Conservation (phyloP, 1,140 invertebrate genomes). For the Leptopilina boulardi region DNA sequence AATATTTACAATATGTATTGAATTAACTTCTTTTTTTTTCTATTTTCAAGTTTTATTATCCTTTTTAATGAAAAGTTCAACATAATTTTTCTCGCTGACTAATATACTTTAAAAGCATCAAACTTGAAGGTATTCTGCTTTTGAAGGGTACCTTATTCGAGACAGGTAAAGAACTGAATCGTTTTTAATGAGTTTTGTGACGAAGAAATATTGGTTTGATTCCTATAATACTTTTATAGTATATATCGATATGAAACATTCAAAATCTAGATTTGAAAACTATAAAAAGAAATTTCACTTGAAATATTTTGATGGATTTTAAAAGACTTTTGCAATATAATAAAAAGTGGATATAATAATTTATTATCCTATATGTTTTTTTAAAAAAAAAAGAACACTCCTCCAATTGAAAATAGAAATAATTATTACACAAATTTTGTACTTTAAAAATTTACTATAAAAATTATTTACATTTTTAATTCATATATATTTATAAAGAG, state of each 20-base stretch:
- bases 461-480: too few relatives aligned
- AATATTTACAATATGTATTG: too few relatives aligned
- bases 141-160: background rate
- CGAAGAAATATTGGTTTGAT: background rate
- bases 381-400: background rate
- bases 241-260: background rate
- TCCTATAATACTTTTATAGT: background rate
- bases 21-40: too few relatives aligned
- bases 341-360: background rate
- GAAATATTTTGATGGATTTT: background rate
- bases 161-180: background rate
- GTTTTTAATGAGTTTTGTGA: background rate
- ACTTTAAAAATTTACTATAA: too few relatives aligned
- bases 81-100: too few relatives aligned
- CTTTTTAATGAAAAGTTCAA: too few relatives aligned
- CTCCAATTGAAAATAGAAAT: too few relatives aligned
- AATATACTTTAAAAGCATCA: too few relatives aligned
- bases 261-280: constrained; percentile 2
- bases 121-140: too few relatives aligned
- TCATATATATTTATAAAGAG: too few relatives aligned
- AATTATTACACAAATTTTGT: too few relatives aligned
- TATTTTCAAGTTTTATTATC: too few relatives aligned
- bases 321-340: background rate
- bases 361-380: background rate
- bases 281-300: background rate